These are phyloP conservation scores for Antheraea pernyi DNA, from an alignment of 1,140 invertebrate species.

Conservation along the genomic window DNA sequence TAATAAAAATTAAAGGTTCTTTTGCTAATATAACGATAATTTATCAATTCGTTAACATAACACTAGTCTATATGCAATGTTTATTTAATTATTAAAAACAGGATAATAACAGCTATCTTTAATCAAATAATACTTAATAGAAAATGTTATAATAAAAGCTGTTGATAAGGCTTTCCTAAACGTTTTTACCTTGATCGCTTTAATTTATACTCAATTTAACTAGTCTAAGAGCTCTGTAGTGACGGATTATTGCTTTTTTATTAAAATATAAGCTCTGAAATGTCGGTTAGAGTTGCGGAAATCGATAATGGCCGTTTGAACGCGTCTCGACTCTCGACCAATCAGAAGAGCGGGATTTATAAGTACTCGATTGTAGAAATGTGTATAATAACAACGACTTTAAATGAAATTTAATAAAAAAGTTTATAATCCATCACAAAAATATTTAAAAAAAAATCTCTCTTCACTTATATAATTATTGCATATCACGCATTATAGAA, in stretches of 20 bases:
- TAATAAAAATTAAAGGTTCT: too few relatives aligned
- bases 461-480: conserved; percentile 11
- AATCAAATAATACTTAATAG: conserved; percentile 24
- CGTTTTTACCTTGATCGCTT: conserved; percentile 46
- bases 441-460: neutral
- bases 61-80: neutral
- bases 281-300: neutral
- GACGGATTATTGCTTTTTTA: conserved; percentile 44
- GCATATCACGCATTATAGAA: conserved; percentile 18
- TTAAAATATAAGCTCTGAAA: neutral
- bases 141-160: conserved; percentile 27
- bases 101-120: conserved; percentile 32
- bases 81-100: neutral
- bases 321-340: neutral
- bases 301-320: neutral
- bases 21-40: neutral
- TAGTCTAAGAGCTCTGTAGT: conserved; percentile 46
- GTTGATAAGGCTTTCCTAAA: conserved; percentile 42
- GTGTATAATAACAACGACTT: neutral
- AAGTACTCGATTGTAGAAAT: too few relatives aligned
- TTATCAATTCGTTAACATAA: neutral
- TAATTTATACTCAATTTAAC: conserved; percentile 43
- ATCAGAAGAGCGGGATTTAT: neutral
- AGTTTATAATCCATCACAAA: conserved; percentile 4
- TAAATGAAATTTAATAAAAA: neutral